These are phyloP conservation scores for Clusia tigrina DNA, from an alignment of 2,888 invertebrate species.

Conservation along the genomic window DNA sequence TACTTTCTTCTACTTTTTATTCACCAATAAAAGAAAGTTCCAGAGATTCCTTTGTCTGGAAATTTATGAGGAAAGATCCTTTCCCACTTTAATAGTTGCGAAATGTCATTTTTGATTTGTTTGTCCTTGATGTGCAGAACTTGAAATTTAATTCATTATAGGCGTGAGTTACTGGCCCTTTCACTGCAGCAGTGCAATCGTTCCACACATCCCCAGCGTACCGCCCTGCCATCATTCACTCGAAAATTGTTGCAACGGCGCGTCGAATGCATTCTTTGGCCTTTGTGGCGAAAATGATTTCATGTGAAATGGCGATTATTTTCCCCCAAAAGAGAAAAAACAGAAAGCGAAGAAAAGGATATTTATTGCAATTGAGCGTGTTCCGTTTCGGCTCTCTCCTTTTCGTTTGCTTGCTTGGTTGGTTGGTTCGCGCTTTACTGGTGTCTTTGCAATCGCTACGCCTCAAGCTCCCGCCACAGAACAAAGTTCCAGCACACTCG, in stretches of 20 bases:
- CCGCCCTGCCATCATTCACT: background rate
- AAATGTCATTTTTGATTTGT: constrained; percentile 44
- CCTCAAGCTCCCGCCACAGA: constrained; percentile 27
- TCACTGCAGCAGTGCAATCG: background rate
- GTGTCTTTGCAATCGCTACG: constrained; percentile 6
- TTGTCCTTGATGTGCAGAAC: constrained; percentile 47
- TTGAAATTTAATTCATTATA: constrained; percentile 43
- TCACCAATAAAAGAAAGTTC: too few relatives aligned
- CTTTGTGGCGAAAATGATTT: constrained; percentile 56
- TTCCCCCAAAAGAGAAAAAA: constrained; percentile 21
- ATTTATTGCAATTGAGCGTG: constrained; percentile 41
- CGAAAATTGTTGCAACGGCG: background rate
- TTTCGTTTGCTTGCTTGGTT: background rate
- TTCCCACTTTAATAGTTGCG: background rate
- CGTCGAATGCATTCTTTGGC: background rate
- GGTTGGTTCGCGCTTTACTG: constrained; percentile 30
- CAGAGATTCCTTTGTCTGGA: too few relatives aligned
- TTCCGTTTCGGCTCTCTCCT: constrained; percentile 8
- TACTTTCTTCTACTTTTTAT: too few relatives aligned
- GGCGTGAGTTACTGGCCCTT: constrained; percentile 14
- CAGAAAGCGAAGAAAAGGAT: constrained; percentile 34
- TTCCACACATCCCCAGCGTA: background rate
- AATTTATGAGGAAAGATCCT: too few relatives aligned
- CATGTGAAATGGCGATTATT: constrained; percentile 63
- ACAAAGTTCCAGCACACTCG: too few relatives aligned